Base-by-base conservation (phyloP, 2,113 vertebrate genomes). In the Nesospiza acunhae region DNA sequence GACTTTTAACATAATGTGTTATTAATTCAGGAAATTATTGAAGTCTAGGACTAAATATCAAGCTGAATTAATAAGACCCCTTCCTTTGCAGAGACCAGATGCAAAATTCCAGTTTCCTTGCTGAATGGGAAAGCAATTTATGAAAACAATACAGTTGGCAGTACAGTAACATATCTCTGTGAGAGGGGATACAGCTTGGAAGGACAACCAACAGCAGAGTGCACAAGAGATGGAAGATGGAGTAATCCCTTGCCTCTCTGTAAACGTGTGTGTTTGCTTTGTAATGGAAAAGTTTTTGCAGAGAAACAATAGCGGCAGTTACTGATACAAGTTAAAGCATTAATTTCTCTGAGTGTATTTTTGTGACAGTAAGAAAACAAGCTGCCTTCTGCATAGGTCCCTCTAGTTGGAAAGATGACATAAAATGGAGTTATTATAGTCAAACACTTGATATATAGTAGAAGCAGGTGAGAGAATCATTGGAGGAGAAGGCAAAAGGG, bases 121-220 rank as follows among this genome's bases (percentile, higher is more conserved):
- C 95, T 88, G 78, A 98, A 99, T 33, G 99, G 99, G 24, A 98
- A 96, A 63, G 97, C 97, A 13, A 91, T 98, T 17, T 98, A 99
- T 79, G 98, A 98, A 97, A 98, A 97, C 91, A 97, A 98, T 62
- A 98, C 98, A 37, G 92, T 97, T 10, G 98, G 98, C 7, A 98
- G 95, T 50, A 98, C 97, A 15, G 77, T 99, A 90, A 88, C 96
- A 16, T 99, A 99, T 91, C 96, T 97, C 95, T 99, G 99, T 62
- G 96, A 99, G 83, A 98, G 91, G 70, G 99, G 99, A 80, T 99
- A 99, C 95, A 97, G 42, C 76, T 97, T 99, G 73, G 97, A 98
- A 93, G 99, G 99, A 41, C 97, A 98, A 3, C 59, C 97, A 9
- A 68, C 97, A 50, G 98, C 98, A 60, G 96, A 98, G 74, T 99